Base-by-base conservation (phyloP, 2,113 vertebrate species). In the Cnemophilus loriae region DNA sequence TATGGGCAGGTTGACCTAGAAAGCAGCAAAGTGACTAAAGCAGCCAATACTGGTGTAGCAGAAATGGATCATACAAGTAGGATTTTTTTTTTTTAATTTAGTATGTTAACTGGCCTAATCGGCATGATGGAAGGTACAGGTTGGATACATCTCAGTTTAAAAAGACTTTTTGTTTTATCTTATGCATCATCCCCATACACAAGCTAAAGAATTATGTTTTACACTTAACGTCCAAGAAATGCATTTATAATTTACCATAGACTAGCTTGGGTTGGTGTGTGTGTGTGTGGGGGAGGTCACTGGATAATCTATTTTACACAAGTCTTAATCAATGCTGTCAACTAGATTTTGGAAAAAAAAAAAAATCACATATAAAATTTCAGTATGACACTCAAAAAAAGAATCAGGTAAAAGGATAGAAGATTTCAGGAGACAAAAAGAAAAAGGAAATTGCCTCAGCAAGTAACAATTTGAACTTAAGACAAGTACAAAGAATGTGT, bases 381-480 rank as follows among this genome's bases (percentile, higher is more conserved):
- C 49, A 64, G 24, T 24, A 19, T 74, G 52, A 59, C 9, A 37
- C 8, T 21, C 5, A 68, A 59, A 49, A n/a, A 70, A 52, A 65
- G 6, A 3, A 57, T 27, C n/a, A 56, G 3, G 5, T 41, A 20
- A 85, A 82, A 57, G 23, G 9, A 32, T 18, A 70, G 49, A 88
- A 63, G 17, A 10, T 64, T 63, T 71, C 22, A 59, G 30, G 57
- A 91, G 21, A 33, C 5, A 74, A 79, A 57, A 47, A 21, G 10
- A 44, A 28, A 16, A 13, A 28, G 8, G 7, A 81, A 70, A 50
- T 61, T 53, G 11, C 12, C 12, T 59, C 13, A 53, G 42, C 13
- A 83, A 73, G 80, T 24, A 91, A 9, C 7, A 80, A 39, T 37
- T 56, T 93, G 20, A 84, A 89, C 87, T 37, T 78, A 73, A 60